These are phyloP conservation scores for Torymus texanus DNA, from an alignment of 2,888 invertebrate species.

Conservation along the genomic window DNA sequence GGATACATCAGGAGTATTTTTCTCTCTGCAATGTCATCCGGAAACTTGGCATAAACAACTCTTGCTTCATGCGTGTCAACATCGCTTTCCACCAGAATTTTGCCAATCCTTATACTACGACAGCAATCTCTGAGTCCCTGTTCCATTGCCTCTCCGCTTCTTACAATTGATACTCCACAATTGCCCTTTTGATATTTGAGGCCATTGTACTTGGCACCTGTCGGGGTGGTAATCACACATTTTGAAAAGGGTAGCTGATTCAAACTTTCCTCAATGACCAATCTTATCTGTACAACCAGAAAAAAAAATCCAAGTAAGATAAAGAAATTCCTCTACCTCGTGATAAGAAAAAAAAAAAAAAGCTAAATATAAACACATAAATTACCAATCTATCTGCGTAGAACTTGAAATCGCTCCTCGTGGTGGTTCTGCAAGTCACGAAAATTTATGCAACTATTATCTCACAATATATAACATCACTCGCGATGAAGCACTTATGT, in stretches of 20 bases:
- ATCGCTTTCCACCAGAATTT: constrained; percentile 97
- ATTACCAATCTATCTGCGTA: constrained; percentile 94
- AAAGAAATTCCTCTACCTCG: background rate
- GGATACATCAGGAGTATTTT: constrained; percentile 98
- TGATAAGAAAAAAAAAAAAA: background rate
- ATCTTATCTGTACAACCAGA: constrained; percentile 81
- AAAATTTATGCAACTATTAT: constrained; percentile 7
- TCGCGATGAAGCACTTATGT: background rate
- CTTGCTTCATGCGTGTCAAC: constrained; percentile 96
- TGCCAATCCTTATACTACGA: constrained; percentile 97
- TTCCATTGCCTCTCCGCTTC: constrained; percentile 97
- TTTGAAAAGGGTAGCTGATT: constrained; percentile 97
- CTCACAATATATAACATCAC: background rate
- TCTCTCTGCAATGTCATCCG: constrained; percentile 93
- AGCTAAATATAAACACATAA: constrained; percentile 12
- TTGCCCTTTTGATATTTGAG: constrained; percentile 97
- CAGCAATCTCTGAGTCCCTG: constrained; percentile 97
- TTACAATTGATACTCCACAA: constrained; percentile 98
- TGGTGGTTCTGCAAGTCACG: constrained; percentile 84
- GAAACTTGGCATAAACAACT: constrained; percentile 98
- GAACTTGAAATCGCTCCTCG: constrained; percentile 97
- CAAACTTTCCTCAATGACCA: constrained; percentile 98
- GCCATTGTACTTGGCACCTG: constrained; percentile 92
- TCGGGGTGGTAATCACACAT: constrained; percentile 94
- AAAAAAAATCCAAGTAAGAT: background rate